phyloP scores from a whole-genome alignment of 2,888 invertebrate genomes.

The Tetropium fuscum region DNA sequence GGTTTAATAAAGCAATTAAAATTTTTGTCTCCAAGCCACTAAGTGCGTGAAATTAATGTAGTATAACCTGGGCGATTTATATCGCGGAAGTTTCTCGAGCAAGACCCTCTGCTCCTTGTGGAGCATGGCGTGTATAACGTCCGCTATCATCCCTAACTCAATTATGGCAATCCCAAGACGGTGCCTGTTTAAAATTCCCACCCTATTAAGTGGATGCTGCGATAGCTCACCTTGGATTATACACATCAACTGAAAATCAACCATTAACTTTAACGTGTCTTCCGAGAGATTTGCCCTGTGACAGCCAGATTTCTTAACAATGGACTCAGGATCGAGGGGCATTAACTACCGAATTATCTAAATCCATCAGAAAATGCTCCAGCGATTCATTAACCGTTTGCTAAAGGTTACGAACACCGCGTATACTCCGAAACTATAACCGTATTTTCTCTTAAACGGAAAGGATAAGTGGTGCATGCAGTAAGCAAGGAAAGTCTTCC shows the following conservation, averaged over 20 bases:
- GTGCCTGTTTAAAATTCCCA: constrained; percentile 59
- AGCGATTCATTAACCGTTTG: no score
- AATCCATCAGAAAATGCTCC: no score
- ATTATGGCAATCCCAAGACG: constrained; percentile 55
- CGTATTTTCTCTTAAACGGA: no score
- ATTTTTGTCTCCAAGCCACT: constrained; percentile 15
- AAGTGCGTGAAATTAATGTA: constrained; percentile 30
- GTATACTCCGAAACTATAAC: no score
- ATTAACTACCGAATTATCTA: no score
- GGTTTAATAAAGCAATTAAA: constrained; percentile 16
- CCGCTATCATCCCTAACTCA: constrained; percentile 58
- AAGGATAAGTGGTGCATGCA: no score
- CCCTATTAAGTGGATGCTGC: constrained; percentile 55
- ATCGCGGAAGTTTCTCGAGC: constrained; percentile 17
- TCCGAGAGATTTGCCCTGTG: constrained; percentile 21
- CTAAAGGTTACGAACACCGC: no score
- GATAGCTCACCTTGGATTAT: constrained; percentile 54
- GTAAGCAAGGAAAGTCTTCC: no score
- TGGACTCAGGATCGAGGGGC: no score
- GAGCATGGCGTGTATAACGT: constrained; percentile 36
- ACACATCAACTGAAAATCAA: constrained; percentile 44
- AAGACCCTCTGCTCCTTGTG: constrained; percentile 24
- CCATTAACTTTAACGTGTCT: constrained; percentile 48
- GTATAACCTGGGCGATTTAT: constrained; percentile 32
- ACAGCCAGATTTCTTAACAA: constrained; percentile 25